phyloP scores from a whole-genome alignment of 1,140 invertebrate genomes.

The Neoseiulus cucumeris region DNA sequence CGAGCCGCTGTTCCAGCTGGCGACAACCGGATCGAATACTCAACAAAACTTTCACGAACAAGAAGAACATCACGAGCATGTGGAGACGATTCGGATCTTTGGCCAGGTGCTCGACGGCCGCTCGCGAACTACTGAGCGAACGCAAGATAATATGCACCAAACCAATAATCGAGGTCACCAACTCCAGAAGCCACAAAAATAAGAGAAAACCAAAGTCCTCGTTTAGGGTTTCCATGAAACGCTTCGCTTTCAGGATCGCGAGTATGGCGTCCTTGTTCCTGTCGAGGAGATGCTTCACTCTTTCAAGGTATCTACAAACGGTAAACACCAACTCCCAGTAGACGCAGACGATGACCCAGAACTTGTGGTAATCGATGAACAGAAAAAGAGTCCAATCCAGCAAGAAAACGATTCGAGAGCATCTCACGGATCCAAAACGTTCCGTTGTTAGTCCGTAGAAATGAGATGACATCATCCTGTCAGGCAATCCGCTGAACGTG shows the following conservation, averaged over 20 bases:
- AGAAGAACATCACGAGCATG: background rate
- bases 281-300: background rate
- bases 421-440: background rate
- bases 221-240: background rate
- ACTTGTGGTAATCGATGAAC: background rate
- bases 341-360: background rate
- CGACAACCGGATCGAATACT: background rate
- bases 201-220: background rate
- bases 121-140: background rate
- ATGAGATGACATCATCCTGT: too few relatives aligned
- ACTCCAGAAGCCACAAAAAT: background rate
- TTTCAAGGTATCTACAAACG: background rate
- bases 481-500: too few relatives aligned
- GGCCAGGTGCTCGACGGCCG: background rate
- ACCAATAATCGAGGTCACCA: too few relatives aligned
- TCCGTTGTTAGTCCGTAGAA: background rate
- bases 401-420: background rate
- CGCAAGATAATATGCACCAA: background rate
- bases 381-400: background rate
- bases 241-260: background rate
- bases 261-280: background rate
- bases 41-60: background rate
- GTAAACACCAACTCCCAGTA: background rate
- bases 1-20: background rate
- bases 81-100: background rate